Percentiles rank a stretch among this genome's conserved stretches.
Conservation (phyloP, 2,113 vertebrate genomes). For the Hipposideros armiger region DNA sequence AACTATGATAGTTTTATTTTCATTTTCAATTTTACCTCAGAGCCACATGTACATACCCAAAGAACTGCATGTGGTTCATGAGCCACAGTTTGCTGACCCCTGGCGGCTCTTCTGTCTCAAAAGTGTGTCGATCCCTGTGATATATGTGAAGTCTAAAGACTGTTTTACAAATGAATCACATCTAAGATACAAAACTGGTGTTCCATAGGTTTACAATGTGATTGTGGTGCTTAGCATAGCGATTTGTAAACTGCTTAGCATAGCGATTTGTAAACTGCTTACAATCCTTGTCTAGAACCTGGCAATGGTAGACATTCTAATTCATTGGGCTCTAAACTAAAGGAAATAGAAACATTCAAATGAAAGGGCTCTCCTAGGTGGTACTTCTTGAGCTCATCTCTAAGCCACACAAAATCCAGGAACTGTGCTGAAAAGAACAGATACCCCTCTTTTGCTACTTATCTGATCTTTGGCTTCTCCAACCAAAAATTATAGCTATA, state of each 20-base stretch:
- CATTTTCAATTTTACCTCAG: no score
- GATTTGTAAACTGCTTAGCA: background rate
- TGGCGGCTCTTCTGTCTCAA: no score
- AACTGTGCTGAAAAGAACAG: background rate
- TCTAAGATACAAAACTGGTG: background rate
- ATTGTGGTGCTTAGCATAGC: background rate
- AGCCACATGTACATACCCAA: no score
- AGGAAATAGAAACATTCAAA: background rate
- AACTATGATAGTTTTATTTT: no score
- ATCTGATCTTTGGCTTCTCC: background rate
- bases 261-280: background rate
- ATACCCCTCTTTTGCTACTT: background rate
- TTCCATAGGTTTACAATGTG: background rate
- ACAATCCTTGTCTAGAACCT: background rate
- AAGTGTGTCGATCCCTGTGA: no score
- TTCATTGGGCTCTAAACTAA: background rate
- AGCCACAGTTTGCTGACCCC: no score
- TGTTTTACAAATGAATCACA: background rate
- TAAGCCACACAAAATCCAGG: background rate
- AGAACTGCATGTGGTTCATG: no score
- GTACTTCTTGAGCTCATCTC: background rate
- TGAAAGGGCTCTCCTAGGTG: rapidly evolving
- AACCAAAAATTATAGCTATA: background rate
- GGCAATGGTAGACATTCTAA: background rate
- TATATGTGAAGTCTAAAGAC: background rate